Evolutionary conservation across 2,113 vertebrate species (phyloP).

Genomic region (Sinosuthora webbiana): DNA sequence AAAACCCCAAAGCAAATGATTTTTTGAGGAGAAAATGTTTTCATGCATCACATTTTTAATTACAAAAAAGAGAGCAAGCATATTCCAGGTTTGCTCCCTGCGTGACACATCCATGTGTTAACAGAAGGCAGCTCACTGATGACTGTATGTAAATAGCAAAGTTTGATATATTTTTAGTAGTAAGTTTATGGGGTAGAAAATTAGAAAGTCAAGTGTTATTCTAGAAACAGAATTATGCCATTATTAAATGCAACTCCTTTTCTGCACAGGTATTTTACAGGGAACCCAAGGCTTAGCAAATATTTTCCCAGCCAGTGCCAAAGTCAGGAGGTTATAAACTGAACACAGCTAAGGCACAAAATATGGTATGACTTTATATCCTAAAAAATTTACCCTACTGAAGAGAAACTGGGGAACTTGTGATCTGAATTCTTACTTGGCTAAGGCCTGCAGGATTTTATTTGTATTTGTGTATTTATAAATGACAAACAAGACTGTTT

Average conservation of each 20-base stretch:
- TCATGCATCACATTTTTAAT: neutral
- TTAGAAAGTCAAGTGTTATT: slow-evolving; percentile 33
- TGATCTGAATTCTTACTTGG: neutral
- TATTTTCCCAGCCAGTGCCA: slow-evolving; percentile 27
- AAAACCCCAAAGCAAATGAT: rapidly evolving
- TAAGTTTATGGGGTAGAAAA: neutral
- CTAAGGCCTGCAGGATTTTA: neutral
- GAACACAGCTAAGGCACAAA: neutral
- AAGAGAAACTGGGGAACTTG: neutral
- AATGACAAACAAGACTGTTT: neutral
- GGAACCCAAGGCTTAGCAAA: slow-evolving; percentile 28
- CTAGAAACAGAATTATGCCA: neutral
- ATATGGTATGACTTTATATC: neutral
- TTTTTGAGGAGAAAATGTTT: neutral
- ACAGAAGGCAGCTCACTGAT: neutral
- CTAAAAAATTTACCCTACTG: neutral
- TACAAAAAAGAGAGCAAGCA: neutral
- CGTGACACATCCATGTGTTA: neutral
- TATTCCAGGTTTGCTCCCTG: neutral
- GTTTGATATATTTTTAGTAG: slow-evolving; percentile 14
- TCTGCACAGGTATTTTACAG: slow-evolving; percentile 4
- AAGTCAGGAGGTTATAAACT: slow-evolving; percentile 14
- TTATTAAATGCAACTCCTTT: slow-evolving; percentile 34
- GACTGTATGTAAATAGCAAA: neutral
- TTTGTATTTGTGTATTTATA: neutral